A percentile compares a stretch with the other conserved stretches of the same genome.
These are phyloP conservation scores for Schrankia costaestrigalis DNA, from an alignment of 2,888 invertebrate species.

Conservation along the genomic window DNA sequence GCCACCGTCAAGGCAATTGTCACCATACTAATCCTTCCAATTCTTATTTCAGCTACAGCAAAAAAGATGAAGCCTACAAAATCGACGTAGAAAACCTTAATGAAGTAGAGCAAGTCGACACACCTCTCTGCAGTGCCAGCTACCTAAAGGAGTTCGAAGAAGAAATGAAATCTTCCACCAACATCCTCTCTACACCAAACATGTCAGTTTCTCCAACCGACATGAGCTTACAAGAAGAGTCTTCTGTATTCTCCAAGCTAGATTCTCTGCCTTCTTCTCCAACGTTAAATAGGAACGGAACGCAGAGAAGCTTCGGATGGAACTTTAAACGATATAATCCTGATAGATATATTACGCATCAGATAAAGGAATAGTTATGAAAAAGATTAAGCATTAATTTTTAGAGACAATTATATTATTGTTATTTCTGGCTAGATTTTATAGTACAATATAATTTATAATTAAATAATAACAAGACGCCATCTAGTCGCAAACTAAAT, in stretches of 20 bases:
- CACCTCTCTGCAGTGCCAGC: conserved; percentile 89
- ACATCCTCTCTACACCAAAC: conserved; percentile 45
- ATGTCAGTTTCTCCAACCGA: conserved; percentile 48
- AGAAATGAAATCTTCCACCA: conserved; percentile 56
- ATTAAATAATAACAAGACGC: too few species aligned
- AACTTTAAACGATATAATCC: conserved; percentile 55
- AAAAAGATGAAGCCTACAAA: conserved; percentile 77
- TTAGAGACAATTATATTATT: too few species aligned
- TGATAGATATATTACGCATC: conserved; percentile 35
- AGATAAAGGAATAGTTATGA: conserved; percentile 10
- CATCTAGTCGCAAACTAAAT: too few species aligned
- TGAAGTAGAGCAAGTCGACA: conserved; percentile 83
- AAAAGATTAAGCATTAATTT: neutral
- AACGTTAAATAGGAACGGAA: conserved; percentile 46
- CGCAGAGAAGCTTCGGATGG: conserved; percentile 67
- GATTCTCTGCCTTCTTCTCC: conserved; percentile 56
- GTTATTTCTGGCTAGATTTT: too few species aligned
- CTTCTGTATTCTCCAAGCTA: conserved; percentile 38
- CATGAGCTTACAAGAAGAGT: conserved; percentile 48
- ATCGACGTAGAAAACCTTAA: conserved; percentile 84
- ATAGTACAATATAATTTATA: too few species aligned
- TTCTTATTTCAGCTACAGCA: conserved; percentile 69
- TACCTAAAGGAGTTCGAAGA: conserved; percentile 76
- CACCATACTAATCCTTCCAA: too few species aligned
- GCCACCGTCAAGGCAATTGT: too few species aligned